These are phyloP conservation scores for Globodera rostochiensis DNA, from an alignment of 1,140 invertebrate species.

Conservation along the genomic window DNA sequence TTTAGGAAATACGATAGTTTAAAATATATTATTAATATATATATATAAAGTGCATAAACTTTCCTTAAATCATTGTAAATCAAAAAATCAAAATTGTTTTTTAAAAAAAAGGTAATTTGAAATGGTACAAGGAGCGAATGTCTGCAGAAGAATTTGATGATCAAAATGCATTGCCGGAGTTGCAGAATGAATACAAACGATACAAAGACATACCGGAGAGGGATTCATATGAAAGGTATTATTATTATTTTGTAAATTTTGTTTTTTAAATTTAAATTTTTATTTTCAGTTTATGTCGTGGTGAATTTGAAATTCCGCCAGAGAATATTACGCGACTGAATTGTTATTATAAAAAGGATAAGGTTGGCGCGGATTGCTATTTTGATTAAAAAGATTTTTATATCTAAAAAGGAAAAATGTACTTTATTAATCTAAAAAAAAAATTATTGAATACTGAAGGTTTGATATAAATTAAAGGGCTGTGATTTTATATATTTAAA, in stretches of 20 bases:
- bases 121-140: constrained; percentile 65
- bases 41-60: background rate
- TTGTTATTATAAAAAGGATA: constrained; percentile 74
- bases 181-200: constrained; percentile 50
- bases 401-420: background rate
- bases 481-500: constrained; percentile 56
- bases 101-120: constrained; percentile 51
- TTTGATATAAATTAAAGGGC: background rate
- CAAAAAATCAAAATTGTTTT: background rate
- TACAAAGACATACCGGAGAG: constrained; percentile 65
- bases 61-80: background rate
- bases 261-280: background rate
- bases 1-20: constrained; percentile 20
- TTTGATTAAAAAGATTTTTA: background rate
- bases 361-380: constrained; percentile 13
- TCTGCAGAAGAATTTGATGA: constrained; percentile 49
- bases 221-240: constrained; percentile 72
- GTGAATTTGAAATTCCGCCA: constrained; percentile 34
- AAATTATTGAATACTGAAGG: background rate
- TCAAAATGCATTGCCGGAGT: constrained; percentile 38
- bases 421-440: background rate
- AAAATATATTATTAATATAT: background rate
- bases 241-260: background rate
- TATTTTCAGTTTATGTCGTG: constrained; percentile 35
- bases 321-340: constrained; percentile 69